phyloP scores from a whole-genome alignment of 2,113 vertebrate species.

The Erpornis zantholeuca region DNA sequence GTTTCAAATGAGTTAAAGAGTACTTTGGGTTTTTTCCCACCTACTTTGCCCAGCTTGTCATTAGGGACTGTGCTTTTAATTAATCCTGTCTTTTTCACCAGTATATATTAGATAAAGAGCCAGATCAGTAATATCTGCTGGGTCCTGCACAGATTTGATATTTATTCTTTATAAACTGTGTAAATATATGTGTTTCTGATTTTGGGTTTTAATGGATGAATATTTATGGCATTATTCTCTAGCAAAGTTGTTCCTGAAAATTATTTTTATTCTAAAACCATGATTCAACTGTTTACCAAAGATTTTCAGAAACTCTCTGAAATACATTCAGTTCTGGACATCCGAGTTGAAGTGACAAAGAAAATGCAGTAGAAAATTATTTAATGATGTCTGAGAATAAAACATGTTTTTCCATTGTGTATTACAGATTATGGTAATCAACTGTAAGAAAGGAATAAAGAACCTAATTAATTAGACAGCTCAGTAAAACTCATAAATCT shows the following conservation, averaged over 20 bases:
- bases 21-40: background rate
- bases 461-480: background rate
- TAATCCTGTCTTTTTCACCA: background rate
- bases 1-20: background rate
- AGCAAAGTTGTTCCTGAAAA: background rate
- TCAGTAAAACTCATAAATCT: background rate
- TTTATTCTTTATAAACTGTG: background rate
- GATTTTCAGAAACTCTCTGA: background rate
- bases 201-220: background rate
- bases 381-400: background rate
- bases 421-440: background rate
- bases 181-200: background rate
- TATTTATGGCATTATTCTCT: background rate
- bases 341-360: background rate
- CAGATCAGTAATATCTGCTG: background rate
- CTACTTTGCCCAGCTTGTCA: background rate
- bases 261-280: background rate
- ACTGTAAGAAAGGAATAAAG: background rate
- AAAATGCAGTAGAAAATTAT: background rate
- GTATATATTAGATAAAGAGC: background rate
- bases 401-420: background rate
- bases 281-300: background rate
- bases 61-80: background rate
- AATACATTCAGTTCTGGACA: background rate
- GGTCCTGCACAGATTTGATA: background rate